phyloP scores from a whole-genome alignment of 2,888 invertebrate genomes.

The Calameuta pallipes region DNA sequence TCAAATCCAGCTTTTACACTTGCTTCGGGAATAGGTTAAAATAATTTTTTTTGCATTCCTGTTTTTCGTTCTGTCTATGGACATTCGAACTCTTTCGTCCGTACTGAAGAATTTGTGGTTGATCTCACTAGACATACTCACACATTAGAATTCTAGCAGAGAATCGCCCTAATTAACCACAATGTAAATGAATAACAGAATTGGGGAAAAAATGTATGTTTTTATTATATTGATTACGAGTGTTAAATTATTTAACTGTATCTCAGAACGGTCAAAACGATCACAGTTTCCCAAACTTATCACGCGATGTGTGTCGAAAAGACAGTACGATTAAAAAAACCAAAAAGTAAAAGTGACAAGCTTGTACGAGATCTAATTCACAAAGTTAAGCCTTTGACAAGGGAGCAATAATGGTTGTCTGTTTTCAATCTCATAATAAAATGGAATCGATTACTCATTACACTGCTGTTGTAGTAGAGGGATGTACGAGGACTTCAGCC shows the following conservation, averaged over 20 bases:
- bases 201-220: background rate
- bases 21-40: slow-evolving; percentile 22
- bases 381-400: slow-evolving; percentile 63
- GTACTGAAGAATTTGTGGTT: background rate
- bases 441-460: slow-evolving; percentile 59
- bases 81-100: background rate
- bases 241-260: background rate
- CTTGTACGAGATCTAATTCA: slow-evolving; percentile 49
- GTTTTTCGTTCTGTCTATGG: background rate
- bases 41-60: background rate
- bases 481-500: slow-evolving; percentile 89
- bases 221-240: background rate
- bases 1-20: slow-evolving; percentile 44
- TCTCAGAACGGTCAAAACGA: background rate
- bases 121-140: background rate
- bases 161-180: background rate
- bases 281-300: background rate
- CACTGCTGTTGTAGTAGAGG: slow-evolving; percentile 68
- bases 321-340: too few species aligned
- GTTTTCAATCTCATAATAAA: slow-evolving; percentile 12
- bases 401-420: slow-evolving; percentile 44
- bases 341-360: background rate
- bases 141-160: background rate
- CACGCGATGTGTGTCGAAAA: too few species aligned
- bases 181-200: background rate